Evolutionary conservation across 2,797 vertebrate species (phyloP).

Genomic region (Chelon labrosus): DNA sequence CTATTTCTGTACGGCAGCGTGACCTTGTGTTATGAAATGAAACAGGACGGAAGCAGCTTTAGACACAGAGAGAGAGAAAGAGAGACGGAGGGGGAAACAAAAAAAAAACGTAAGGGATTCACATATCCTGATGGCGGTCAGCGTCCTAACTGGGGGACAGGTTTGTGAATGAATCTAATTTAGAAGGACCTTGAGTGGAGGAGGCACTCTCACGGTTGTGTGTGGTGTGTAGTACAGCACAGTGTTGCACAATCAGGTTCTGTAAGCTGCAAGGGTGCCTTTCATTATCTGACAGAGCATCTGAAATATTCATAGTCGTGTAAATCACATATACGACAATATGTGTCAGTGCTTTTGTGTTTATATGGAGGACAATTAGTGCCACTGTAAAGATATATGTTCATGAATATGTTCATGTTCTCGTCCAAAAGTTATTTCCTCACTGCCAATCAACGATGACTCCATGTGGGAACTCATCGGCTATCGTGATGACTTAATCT

Average conservation of each 20-base stretch:
- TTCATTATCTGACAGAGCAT: slow-evolving; percentile 38
- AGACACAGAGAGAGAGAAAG: not conserved
- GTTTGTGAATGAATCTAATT: slow-evolving; percentile 3
- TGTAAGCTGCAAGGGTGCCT: slow-evolving; percentile 60
- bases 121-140: not conserved
- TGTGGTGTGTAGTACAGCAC: not conserved
- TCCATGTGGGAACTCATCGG: not conserved
- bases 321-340: not conserved
- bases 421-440: not conserved
- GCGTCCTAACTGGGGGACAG: not conserved
- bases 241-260: slow-evolving; percentile 76
- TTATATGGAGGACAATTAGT: too few relatives aligned
- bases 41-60: slow-evolving; percentile 20
- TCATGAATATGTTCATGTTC: not conserved
- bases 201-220: not conserved
- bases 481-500: too few relatives aligned
- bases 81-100: not conserved
- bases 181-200: not conserved
- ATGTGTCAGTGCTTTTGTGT: too few relatives aligned
- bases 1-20: slow-evolving; percentile 53
- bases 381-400: not conserved
- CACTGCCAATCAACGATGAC: not conserved
- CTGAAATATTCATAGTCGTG: slow-evolving; percentile 18
- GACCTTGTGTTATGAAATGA: slow-evolving; percentile 49
- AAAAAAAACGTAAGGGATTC: not conserved